Evolutionary conservation across 2,888 invertebrate species (phyloP), one percentile per base, ranked within the genome.

Genomic region (Trissolcus japonicus): DNA sequence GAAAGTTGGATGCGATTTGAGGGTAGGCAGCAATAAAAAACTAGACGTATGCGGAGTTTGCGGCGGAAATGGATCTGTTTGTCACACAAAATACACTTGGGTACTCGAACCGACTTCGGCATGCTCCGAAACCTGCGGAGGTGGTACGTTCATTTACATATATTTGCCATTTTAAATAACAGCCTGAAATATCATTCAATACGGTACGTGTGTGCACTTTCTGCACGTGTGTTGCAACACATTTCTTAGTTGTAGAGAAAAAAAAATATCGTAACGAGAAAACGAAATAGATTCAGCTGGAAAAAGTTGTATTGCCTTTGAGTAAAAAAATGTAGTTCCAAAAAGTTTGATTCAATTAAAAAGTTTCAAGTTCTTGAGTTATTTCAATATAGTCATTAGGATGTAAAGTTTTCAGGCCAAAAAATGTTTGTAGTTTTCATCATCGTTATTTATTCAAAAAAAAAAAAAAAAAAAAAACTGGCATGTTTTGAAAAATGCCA

Each of bases 61-160:
- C 86, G 96, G 96, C 0, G 97, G 97, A 7, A 96, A 97, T 89
- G 96, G 96, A 53, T 94, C 94, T 65, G 94, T 95, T 57, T 98
- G 98, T 89, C 92, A 94, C 83, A 94, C 95, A 46, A 91, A 95
- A 79, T 97, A 96, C 91, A 94, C 94, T 86, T 98, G 98, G 98
- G 93, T 94, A 82, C 93, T 96, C 80, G 93, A 94, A 66, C 93
- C 94, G 79, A 93, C 95, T 82, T 96, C 96, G 1, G 91, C 95
- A 71, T 98, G 98, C 88, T 97, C 97, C 6, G 95, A 94, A 76
- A 95, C 96, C 63, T 98, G 98, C 89, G 98, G 98, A 67, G 96
- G 97, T 91, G 98, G 98, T 98, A 90, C 92, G 93, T 88, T 75
- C 71, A 76, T 78, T 78, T 69, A 53, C 69, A 78, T 78, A 35